phyloP scores from a whole-genome alignment of 92 coral and sea anemone species.

The Palythoa grandiflora region DNA sequence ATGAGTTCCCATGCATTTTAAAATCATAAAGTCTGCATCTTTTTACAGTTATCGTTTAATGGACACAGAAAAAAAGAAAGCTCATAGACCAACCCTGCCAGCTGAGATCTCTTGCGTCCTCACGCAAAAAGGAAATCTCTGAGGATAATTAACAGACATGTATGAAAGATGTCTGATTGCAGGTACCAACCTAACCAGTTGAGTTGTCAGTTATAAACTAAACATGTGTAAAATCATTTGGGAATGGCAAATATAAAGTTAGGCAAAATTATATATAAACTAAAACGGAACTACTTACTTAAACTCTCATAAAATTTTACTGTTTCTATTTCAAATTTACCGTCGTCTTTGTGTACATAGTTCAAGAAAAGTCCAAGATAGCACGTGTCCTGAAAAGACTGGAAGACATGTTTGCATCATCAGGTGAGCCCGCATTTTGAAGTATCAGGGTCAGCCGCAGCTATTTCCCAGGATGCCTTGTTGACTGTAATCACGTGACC shows the following conservation, averaged over 20 bases:
- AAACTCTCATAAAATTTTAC: not conserved
- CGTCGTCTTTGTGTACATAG: not conserved
- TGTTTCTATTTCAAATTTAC: not conserved
- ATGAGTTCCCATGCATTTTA: no score
- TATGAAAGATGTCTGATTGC: no score
- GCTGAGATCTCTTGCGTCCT: not conserved
- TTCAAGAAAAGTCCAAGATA: no score
- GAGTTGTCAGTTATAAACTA: no score
- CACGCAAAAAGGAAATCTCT: no score
- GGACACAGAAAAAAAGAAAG: no score
- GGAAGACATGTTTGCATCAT: slow-evolving; percentile 17
- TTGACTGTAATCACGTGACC: slow-evolving; percentile 61
- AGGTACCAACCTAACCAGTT: no score
- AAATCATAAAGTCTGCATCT: no score
- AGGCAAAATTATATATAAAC: not conserved
- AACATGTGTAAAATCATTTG: no score
- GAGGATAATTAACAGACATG: no score
- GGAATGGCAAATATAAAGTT: no score
- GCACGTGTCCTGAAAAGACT: slow-evolving; percentile 4
- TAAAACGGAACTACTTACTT: not conserved
- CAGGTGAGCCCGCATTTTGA: slow-evolving; percentile 13
- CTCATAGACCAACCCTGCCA: not conserved
- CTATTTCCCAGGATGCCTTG: slow-evolving; percentile 53
- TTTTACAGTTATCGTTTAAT: no score
- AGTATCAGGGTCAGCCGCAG: slow-evolving; percentile 38